Conservation (phyloP, 2,888 invertebrate species). For the Schrankia costaestrigalis region DNA sequence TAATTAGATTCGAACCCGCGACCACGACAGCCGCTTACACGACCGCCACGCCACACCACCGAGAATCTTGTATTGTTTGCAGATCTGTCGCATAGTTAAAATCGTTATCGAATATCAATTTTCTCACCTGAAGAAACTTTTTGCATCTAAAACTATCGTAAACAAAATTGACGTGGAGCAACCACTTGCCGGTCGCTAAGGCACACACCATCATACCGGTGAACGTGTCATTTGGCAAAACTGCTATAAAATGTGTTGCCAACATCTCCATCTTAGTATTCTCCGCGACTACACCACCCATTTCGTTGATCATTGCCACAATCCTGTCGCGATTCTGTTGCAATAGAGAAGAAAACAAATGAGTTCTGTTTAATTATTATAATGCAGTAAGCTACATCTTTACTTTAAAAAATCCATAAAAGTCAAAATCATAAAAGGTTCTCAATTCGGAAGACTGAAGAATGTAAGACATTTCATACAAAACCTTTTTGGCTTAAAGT, state of each 20-base stretch:
- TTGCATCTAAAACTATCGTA: constrained; percentile 73
- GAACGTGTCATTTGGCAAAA: constrained; percentile 66
- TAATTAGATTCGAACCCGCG: no score
- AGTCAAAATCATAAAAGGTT: no score
- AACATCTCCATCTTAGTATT: constrained; percentile 77
- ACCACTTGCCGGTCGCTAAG: constrained; percentile 71
- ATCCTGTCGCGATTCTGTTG: constrained; percentile 65
- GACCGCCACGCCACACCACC: no score
- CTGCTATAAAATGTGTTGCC: constrained; percentile 69
- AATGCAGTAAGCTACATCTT: no score
- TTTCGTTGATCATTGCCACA: constrained; percentile 65
- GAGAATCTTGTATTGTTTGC: no score
- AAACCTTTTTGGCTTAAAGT: no score
- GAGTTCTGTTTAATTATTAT: background rate
- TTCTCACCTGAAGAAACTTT: constrained; percentile 63
- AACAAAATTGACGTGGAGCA: constrained; percentile 63
- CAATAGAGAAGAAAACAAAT: background rate
- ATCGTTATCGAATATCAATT: no score
- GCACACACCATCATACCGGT: constrained; percentile 77
- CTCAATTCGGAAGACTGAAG: no score
- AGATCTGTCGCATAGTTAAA: no score
- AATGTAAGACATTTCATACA: no score
- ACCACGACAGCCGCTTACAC: no score
- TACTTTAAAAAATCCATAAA: no score
- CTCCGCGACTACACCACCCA: constrained; percentile 72